phyloP scores from a whole-genome alignment of 2,797 vertebrate species.

The Propithecus perrieri region DNA sequence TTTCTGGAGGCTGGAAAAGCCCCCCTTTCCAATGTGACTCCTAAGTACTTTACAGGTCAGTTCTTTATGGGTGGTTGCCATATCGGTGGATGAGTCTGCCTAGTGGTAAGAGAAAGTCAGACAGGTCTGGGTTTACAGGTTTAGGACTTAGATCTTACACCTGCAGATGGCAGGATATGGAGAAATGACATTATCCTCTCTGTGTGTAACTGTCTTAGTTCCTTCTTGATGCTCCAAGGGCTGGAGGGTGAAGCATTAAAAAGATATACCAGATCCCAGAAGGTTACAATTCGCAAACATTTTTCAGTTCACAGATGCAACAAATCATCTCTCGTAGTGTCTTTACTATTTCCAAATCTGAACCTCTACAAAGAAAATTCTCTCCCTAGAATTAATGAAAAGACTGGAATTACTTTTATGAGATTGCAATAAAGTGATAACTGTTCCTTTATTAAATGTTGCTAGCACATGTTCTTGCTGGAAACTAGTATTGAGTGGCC shows the following conservation, averaged over 20 bases:
- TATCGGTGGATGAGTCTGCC: not conserved
- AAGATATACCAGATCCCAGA: not conserved
- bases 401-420: not conserved
- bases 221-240: not conserved
- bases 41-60: not conserved
- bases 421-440: not conserved
- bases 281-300: slow-evolving; percentile 20
- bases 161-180: not conserved
- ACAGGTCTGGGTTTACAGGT: not conserved
- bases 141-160: not conserved
- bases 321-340: not conserved
- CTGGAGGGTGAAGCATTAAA: not conserved
- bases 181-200: not conserved
- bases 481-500: not conserved
- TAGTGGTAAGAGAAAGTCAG: not conserved
- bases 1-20: not conserved
- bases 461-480: not conserved
- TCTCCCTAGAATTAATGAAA: not conserved
- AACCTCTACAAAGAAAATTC: not conserved
- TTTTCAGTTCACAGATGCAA: slow-evolving; percentile 21
- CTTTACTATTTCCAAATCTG: not conserved
- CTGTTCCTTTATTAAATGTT: not conserved
- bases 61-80: not conserved
- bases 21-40: not conserved
- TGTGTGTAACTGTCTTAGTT: not conserved